phyloP scores from a whole-genome alignment of 1,140 invertebrate genomes.

The Drosophila virilis region DNA sequence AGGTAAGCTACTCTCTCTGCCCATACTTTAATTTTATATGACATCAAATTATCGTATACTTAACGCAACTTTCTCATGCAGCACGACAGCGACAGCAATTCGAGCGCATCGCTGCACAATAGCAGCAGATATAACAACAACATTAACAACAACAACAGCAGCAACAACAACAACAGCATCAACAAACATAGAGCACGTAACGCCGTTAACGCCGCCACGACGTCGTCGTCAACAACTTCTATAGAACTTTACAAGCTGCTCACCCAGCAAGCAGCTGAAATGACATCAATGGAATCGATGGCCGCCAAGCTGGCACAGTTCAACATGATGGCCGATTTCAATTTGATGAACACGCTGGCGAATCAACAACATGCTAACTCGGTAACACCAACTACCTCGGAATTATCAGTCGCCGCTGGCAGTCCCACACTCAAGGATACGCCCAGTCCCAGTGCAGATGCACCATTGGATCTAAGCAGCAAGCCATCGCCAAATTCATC shows the following conservation, averaged over 20 bases:
- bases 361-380: slow-evolving; percentile 65
- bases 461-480: slow-evolving; percentile 91
- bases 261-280: slow-evolving; percentile 68
- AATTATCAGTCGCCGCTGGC: slow-evolving; percentile 71
- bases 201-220: slow-evolving; percentile 21
- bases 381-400: slow-evolving; percentile 83
- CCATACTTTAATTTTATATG: neutral
- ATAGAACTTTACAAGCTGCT: slow-evolving; percentile 70
- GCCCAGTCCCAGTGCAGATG: slow-evolving; percentile 86
- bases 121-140: slow-evolving; percentile 39
- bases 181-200: slow-evolving; percentile 36
- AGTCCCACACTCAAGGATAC: slow-evolving; percentile 85
- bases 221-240: slow-evolving; percentile 37
- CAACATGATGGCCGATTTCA: slow-evolving; percentile 65
- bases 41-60: slow-evolving; percentile 42
- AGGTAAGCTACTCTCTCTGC: slow-evolving; percentile 24
- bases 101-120: slow-evolving; percentile 66
- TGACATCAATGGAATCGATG: slow-evolving; percentile 84
- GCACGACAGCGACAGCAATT: slow-evolving; percentile 82
- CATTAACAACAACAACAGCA: slow-evolving; percentile 34
- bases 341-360: slow-evolving; percentile 63
- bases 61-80: slow-evolving; percentile 41
- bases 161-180: slow-evolving; percentile 37
- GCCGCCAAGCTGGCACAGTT: slow-evolving; percentile 76
- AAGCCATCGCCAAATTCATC: slow-evolving; percentile 85